Base-by-base conservation (phyloP, 2,888 invertebrate genomes). In the Allolobophora icterica region DNA sequence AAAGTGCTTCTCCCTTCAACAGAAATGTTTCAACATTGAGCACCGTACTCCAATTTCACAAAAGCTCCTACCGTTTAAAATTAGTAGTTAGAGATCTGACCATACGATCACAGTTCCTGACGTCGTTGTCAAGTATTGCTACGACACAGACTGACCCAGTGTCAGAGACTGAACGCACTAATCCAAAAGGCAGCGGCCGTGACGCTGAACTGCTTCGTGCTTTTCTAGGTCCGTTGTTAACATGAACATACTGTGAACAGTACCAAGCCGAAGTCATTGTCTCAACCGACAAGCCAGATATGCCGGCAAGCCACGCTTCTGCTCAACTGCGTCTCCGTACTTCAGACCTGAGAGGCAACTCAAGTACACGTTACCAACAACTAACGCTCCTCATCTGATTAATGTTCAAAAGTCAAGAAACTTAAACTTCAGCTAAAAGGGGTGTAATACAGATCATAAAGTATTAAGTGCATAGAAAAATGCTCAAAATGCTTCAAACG, bases 201-300 rank as follows among this genome's bases (percentile, higher is more conserved):
- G 21, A 2, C 21, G 21, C 34, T 6, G 35, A 34, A 87, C 87
- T 24, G 87, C 87, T 21, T 13, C 71, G 71, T 13, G 30, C 34
- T 35, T 35, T 35, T 35, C 34, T 87, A 6, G 4, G 34, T 17
- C 33, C 19, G 17, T 17, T 34, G 35, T 34, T 35, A 21, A 87
- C 87, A 17, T 87, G 87, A 38, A 87, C 34, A 35, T 87, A 87
- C 87, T 87, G 87, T 8, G 87, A 87, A 87, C 35, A 35, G 87
- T 87, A 87, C 87, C 87, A 87, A 17, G 87, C 87, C 35, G 87
- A 87, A 38, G 87, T 87, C 87, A 35, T 71, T 0, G 71, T 13
- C n/a, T 71, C 71, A 1, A 71, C 30, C 71, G 8, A 71, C 6
- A 71, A 71, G 30, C 71, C 71, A 30, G 71, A 3, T 71, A 71